Percentiles rank a stretch among this genome's conserved stretches.
Conservation (phyloP, 2,888 invertebrate genomes). For the Abrostola triplasia region DNA sequence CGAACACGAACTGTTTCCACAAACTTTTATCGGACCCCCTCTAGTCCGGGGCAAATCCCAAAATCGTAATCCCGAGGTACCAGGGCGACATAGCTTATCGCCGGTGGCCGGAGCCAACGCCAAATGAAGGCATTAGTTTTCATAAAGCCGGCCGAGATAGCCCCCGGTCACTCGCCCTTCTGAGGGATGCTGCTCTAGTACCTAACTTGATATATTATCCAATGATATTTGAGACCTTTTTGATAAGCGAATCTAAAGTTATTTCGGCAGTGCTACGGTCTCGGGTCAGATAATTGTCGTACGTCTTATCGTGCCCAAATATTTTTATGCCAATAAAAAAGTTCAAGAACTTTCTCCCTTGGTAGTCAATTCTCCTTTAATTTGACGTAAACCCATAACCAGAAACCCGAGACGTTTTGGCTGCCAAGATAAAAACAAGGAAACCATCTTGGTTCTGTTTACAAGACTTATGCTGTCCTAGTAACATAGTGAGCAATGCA, state of each 20-base stretch:
- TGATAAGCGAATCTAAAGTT: slow-evolving; percentile 58
- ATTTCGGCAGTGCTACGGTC: slow-evolving; percentile 47
- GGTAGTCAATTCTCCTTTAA: slow-evolving; percentile 4
- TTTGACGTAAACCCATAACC: neutral
- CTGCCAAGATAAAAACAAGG: neutral
- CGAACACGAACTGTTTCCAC: slow-evolving; percentile 69
- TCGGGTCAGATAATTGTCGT: slow-evolving; percentile 29
- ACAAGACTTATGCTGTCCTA: slow-evolving; percentile 15
- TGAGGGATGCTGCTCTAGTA: slow-evolving; percentile 72
- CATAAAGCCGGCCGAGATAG: slow-evolving; percentile 84
- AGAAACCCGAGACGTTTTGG: neutral
- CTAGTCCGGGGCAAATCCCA: slow-evolving; percentile 72
- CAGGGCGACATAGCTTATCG: slow-evolving; percentile 86
- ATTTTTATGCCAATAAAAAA: slow-evolving; percentile 5
- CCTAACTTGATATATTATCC: slow-evolving; percentile 71
- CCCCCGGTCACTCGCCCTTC: slow-evolving; percentile 74
- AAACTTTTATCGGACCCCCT: slow-evolving; percentile 78
- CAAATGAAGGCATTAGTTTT: slow-evolving; percentile 88
- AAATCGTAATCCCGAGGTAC: slow-evolving; percentile 82
- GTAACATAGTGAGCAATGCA: slow-evolving; percentile 46
- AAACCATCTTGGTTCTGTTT: neutral
- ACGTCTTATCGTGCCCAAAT: slow-evolving; percentile 13
- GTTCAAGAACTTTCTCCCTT: neutral
- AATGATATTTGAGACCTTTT: slow-evolving; percentile 68
- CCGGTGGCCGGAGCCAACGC: slow-evolving; percentile 76